Evolutionary conservation across 2,888 invertebrate species (phyloP), one percentile per base, ranked within the genome.

Genomic region (Sinodicranocentrus sp.): DNA sequence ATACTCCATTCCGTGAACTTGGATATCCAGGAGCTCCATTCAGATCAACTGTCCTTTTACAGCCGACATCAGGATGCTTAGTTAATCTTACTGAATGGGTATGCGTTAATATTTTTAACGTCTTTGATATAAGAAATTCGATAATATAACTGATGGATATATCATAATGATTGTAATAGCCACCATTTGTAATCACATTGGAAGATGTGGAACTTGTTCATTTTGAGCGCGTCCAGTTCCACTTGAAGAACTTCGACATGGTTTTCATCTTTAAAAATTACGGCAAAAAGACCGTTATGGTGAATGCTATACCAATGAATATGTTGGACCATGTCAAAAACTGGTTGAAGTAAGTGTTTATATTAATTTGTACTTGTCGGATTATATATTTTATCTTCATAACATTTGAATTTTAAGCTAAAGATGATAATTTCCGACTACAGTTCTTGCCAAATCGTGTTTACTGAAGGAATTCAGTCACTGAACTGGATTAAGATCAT

Each of bases 201-300:
- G 99, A 99, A 91, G 98, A 99, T 90, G 96, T 98, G 0, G 99
- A 99, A 90, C 91, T 99, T 88, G 98, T 99, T 0, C 99, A 99
- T 91, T 99, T 99, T 91, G 99, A 99, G 92, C 93, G 99, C 91
- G 99, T 99, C 15, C 97, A 98, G 91, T 99, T 99, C 91, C 98
- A 98, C 90, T 92, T 99, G 89, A 98, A 99, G 92, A 99, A 99
- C 92, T 99, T 99, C 91, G 99, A 99, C 91, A 99, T 99, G 98
- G 97, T 99, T 86, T 99, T 99, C 90, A 97, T 99, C 68, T 99
- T 99, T 91, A 99, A 99, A 91, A 99, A 99, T 91, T 99, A 99
- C 91, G 93, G 94, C 68, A 94, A 95, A 89, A 98, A 98, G 91
- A 95, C 96, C 0, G 95, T 97, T 0, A 98, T 98, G 97, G 96